Base-by-base conservation (phyloP, 2,113 vertebrate species). In the Silurus meridionalis region DNA sequence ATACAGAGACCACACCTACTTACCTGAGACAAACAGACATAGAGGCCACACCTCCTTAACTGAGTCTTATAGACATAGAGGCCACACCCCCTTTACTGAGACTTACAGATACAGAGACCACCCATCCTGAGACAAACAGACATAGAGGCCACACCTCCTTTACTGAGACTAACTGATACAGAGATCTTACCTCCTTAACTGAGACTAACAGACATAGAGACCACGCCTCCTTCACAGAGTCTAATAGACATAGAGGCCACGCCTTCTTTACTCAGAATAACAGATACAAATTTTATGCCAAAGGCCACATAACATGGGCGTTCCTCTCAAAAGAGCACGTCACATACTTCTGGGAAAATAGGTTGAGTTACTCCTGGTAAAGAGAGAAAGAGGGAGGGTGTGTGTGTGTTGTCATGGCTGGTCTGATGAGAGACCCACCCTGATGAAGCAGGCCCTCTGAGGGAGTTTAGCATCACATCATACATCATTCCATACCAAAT, bases 331-430 rank as follows among this genome's bases (percentile, higher is more conserved):
- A 60, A 61, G 28, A 81, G n/a, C 57, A 19, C 25, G 10, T 81
- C 37, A 64, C 10, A n/a, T 6, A n/a, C 46, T 50, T 81, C 60
- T 82, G 46, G 50, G 85, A 82, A 60, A 61, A 86, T 28, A 19
- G 57, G 66, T 53, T 53, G 50, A 52, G 21, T 53, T 75, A 75
- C 21, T n/a, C 0, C n/a, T 66, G 48, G 14, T 61, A 83, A 50
- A 67, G 50, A 8, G 71, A 82, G 71, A 82, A 55, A 50, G 53
- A 63, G 55, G 61, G 11, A 66, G 60, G 57, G 72, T 75, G 58
- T 52, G 23, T 25, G 83, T 84, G 57, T 84, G 69, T 28, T 74
- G n/a, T 46, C 48, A 55, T 75, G 66, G 53, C 57, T 84, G 71
- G 61, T 28, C 37, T 84, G 37, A 14, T 61, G 23, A 75, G 83